Conservation (phyloP, 2,888 invertebrate genomes). For the Pharmacophagus antenor region DNA sequence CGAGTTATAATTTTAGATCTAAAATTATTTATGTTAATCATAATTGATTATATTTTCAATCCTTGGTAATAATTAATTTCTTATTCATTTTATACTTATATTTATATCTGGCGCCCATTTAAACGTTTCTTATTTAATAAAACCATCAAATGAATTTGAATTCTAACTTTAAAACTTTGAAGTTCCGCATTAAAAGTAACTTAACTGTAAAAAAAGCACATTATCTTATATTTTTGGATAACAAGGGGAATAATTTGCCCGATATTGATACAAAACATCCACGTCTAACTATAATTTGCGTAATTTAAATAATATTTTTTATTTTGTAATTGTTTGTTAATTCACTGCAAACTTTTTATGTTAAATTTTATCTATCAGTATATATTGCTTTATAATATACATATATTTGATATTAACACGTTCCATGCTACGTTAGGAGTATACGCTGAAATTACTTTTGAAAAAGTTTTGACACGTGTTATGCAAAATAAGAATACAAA, state of each 20-base stretch:
- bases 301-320: background rate
- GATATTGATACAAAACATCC: background rate
- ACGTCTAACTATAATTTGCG: background rate
- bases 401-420: no score
- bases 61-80: background rate
- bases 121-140: background rate
- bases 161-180: background rate
- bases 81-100: background rate
- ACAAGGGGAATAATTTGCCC: no score
- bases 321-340: background rate
- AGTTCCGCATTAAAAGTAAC: background rate
- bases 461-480: no score
- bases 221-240: no score
- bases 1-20: background rate
- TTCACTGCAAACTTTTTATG: background rate
- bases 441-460: no score
- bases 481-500: no score
- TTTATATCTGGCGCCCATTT: background rate
- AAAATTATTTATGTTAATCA: background rate
- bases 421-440: no score
- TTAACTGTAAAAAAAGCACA: no score
- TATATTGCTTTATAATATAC: no score
- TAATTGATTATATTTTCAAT: background rate
- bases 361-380: no score
- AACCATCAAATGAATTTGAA: background rate